Base-by-base conservation (phyloP, 2,888 invertebrate species). In the Lepidochitona cinerea region DNA sequence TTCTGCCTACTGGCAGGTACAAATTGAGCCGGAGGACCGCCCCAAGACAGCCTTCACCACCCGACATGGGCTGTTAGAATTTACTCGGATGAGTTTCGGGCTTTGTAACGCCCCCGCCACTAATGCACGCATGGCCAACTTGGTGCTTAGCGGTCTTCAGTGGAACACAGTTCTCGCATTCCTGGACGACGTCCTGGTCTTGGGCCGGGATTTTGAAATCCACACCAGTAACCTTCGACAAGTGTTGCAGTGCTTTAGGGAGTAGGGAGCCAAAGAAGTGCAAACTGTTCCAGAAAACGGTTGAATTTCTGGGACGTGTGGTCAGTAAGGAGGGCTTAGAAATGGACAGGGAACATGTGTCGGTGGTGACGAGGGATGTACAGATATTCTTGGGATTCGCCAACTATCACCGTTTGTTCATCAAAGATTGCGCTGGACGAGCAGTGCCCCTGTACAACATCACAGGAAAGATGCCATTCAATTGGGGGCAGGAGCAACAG, bases 1-100 rank as follows among this genome's bases (percentile, higher is more conserved):
- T 32, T 77, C 76, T 3, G 77, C 66, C 0, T 80, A 79, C 53
- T 80, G 72, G 71, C 78, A 80, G 36, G 41, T 81, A 0, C 6
- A 52, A 12, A 64, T 79, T 3, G 52, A 72, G 37, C 37, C 70
- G 32, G 35, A 32, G n/a, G 66, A 65, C 35, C n/a, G 67, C 1
- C 54, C 33, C 23, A 74, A 74, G 32, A 74, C 74, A 23, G 70
- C 70, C 5, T 71, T 71, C 36, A 36, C 23, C 0, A 71, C 70
- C 52, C 32, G 37, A 32, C 67, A 70, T 53, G 74, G 70, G 1
- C 18, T 70, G 23, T 74, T 65, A 49, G 70, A 71, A 32, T 54
- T 53, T 26, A 32, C 18, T 1, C 1, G 66, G 32, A 70, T 71
- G 70, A 36, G 41, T n/a, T 65, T 70, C 33, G 73, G 70, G 7